Conservation (phyloP, 2,797 vertebrate species). For the Enteromius trimaculatus region DNA sequence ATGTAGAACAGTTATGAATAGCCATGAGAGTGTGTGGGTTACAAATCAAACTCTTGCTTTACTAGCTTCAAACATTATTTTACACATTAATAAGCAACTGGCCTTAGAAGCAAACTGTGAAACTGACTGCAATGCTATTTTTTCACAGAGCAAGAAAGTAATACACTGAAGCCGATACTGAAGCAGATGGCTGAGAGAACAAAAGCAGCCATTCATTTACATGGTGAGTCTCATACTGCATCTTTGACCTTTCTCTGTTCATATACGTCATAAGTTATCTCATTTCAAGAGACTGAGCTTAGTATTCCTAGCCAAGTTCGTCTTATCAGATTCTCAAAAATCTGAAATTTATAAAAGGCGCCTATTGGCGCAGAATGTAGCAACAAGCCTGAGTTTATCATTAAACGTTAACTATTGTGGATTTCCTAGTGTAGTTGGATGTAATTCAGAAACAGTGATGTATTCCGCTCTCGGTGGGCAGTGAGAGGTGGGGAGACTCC, state of each 20-base stretch:
- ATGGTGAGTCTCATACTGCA: slow-evolving; percentile 53
- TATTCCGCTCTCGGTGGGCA: not conserved
- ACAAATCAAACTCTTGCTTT: not conserved
- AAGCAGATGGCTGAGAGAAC: slow-evolving; percentile 46
- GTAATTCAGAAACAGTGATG: not conserved
- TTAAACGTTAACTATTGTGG: slow-evolving; percentile 4
- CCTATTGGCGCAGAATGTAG: not conserved
- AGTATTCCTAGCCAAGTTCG: not conserved
- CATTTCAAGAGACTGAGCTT: not conserved
- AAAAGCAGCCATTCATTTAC: slow-evolving; percentile 64
- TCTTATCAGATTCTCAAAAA: slow-evolving; percentile 28
- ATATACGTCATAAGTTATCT: slow-evolving; percentile 27
- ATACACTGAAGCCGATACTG: slow-evolving; percentile 13
- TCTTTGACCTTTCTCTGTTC: slow-evolving; percentile 26
- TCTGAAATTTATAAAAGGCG: not conserved
- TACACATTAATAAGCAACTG: not conserved
- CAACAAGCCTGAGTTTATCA: not conserved
- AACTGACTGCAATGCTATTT: slow-evolving; percentile 24
- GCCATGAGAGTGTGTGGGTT: not conserved
- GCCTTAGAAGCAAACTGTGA: not conserved
- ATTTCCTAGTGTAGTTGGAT: not conserved
- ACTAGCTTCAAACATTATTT: not conserved
- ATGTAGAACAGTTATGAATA: not conserved
- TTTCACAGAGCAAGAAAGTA: slow-evolving; percentile 33
- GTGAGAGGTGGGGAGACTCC: slow-evolving; percentile 3